A percentile compares a stretch with the other conserved stretches of the same genome.
phyloP scores from a whole-genome alignment of 2,888 invertebrate genomes.

The Eristalinus aeneus region DNA sequence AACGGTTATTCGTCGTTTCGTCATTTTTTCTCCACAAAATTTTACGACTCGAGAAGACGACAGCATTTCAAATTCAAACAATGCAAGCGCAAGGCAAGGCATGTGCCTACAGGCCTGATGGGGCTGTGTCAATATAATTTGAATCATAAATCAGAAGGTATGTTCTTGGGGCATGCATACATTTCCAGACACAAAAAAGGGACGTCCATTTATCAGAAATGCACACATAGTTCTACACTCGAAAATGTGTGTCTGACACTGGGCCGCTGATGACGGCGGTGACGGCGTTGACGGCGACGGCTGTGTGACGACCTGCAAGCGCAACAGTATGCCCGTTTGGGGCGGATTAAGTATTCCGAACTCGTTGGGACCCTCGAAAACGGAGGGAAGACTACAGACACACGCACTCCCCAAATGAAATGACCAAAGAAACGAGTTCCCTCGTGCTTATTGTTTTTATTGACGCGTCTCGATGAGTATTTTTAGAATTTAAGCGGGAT shows the following conservation, averaged over 20 bases:
- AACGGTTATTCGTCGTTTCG: conserved; percentile 28
- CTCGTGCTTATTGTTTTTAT: conserved; percentile 22
- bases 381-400: background rate
- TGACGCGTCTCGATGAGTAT: conserved; percentile 15
- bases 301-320: background rate
- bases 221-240: conserved; percentile 22
- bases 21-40: too few relatives aligned
- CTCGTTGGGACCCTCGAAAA: conserved; percentile 22
- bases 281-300: background rate
- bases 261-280: background rate
- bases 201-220: conserved; percentile 43
- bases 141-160: conserved; percentile 50
- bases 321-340: background rate
- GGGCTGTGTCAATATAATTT: conserved; percentile 20
- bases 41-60: background rate
- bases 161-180: conserved; percentile 18
- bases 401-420: background rate
- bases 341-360: conserved; percentile 39
- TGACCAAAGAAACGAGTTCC: background rate
- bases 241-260: background rate
- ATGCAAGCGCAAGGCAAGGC: conserved; percentile 11
- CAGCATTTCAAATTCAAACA: conserved; percentile 43
- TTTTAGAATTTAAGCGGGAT: conserved; percentile 35
- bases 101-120: background rate
- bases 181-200: conserved; percentile 33